phyloP scores from a whole-genome alignment of 2,888 invertebrate species.

The Rhaphigaster nebulosa region DNA sequence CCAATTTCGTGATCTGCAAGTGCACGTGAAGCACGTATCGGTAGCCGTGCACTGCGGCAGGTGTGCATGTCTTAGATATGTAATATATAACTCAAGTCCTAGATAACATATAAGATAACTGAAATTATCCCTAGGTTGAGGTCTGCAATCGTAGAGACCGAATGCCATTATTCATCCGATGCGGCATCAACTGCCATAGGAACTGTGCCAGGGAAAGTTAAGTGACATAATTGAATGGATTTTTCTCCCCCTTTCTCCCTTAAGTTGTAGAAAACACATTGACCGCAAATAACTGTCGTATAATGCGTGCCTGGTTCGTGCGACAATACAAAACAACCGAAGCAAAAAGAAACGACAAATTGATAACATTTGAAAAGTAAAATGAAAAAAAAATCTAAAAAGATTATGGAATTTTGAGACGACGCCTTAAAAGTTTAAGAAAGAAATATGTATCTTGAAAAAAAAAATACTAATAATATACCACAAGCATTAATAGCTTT shows the following conservation, averaged over 20 bases:
- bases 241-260: neutral
- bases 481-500: no score
- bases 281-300: neutral
- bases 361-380: no score
- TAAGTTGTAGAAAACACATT: neutral
- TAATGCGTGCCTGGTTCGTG: neutral
- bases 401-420: no score
- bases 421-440: no score
- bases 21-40: neutral
- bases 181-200: neutral
- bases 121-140: neutral
- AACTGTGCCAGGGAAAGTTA: neutral
- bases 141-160: neutral
- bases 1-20: conserved; percentile 41
- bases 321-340: neutral
- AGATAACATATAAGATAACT: neutral
- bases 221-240: conserved; percentile 9
- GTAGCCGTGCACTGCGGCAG: neutral
- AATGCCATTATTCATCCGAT: neutral
- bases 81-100: neutral
- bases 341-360: neutral
- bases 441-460: no score
- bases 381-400: no score
- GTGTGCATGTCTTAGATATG: neutral
- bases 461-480: no score